These are phyloP conservation scores for Iguana delicatissima DNA, from an alignment of 2,797 vertebrate genomes.

Conservation along the genomic window DNA sequence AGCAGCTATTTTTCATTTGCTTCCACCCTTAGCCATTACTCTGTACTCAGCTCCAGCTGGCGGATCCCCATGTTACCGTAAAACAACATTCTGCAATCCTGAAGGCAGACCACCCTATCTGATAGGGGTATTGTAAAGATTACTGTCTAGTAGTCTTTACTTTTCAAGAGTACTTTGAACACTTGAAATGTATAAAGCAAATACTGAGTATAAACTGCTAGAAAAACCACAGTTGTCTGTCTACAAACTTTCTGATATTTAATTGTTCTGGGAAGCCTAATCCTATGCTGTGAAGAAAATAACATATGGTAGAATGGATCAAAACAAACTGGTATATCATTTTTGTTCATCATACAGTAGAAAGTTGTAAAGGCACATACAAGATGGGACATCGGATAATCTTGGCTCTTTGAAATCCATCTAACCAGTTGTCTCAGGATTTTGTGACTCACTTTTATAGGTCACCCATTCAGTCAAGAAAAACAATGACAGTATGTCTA, in stretches of 20 bases:
- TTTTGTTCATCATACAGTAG: not conserved
- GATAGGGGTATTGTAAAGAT: not conserved
- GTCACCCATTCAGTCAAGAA: not conserved
- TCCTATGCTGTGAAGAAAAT: not conserved
- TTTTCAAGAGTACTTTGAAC: not conserved
- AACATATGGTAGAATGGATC: not conserved
- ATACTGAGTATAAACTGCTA: not conserved
- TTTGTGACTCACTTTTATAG: not conserved
- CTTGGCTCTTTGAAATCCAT: not conserved
- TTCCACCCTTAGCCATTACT: not conserved
- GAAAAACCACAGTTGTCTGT: not conserved
- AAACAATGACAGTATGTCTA: not conserved
- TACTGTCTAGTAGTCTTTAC: not conserved
- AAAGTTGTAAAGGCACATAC: not conserved
- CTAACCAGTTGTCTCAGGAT: slow-evolving; percentile 2
- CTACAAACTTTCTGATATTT: not conserved
- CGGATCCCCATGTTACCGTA: not conserved
- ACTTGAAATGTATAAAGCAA: not conserved
- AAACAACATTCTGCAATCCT: not conserved
- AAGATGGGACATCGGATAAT: not conserved
- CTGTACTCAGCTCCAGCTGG: not conserved
- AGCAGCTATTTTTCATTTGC: not conserved
- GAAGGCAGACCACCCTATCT: not conserved
- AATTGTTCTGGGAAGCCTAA: not conserved
- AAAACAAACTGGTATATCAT: not conserved